Evolutionary conservation across 2,888 invertebrate genomes (phyloP).

Genomic region (Spisula solida): DNA sequence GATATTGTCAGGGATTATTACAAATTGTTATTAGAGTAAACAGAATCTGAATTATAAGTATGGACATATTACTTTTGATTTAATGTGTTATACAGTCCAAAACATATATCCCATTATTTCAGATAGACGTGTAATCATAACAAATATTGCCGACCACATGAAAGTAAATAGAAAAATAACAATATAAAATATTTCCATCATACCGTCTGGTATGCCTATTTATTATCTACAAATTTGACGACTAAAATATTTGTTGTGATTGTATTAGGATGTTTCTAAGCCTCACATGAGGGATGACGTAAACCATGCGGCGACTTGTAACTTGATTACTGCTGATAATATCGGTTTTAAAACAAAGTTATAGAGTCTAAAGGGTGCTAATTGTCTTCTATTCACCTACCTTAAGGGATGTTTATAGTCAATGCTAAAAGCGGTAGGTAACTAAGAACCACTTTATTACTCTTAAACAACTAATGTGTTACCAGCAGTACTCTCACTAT

Average conservation of each 20-base stretch:
- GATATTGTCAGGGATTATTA: neutral
- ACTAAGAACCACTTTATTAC: no score
- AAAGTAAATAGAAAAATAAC: neutral
- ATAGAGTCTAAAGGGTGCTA: neutral
- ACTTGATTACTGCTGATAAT: neutral
- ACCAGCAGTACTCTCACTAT: no score
- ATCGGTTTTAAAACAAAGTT: neutral
- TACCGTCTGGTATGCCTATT: neutral
- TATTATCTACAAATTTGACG: neutral
- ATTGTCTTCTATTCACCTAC: no score
- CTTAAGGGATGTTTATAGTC: no score
- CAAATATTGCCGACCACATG: neutral
- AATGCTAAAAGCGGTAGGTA: no score
- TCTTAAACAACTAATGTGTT: no score
- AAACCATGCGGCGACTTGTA: neutral
- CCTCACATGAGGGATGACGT: neutral
- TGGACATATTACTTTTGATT: no score
- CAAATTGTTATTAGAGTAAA: neutral
- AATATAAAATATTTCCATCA: neutral
- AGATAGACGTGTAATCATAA: neutral
- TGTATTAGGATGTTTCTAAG: neutral
- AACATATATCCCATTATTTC: neutral
- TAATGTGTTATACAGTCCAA: neutral
- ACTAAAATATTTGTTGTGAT: neutral
- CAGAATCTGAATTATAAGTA: neutral